Base-by-base conservation (phyloP, 2,113 vertebrate genomes). In the Callopanchax toddi region DNA sequence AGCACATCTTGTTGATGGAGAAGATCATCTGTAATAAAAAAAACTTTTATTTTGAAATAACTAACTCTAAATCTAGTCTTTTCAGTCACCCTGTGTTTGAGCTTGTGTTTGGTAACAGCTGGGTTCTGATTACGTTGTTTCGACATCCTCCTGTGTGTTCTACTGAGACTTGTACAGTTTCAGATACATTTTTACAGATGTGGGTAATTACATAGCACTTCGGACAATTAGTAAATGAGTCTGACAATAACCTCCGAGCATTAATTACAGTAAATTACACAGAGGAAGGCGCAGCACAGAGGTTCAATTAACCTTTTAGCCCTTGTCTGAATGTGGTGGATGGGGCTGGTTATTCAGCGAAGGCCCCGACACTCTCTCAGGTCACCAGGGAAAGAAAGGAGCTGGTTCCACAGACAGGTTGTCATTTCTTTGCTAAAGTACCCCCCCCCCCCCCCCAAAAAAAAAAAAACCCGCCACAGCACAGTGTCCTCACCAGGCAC, bases 191-290 rank as follows among this genome's bases (percentile, higher is more conserved):
- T 88, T 63, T 78, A 66, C 88, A 85, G 84, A 89, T 87, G 87
- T 82, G 86, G 82, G 87, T 90, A 91, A 91, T 90, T 89, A 88
- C 72, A 72, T 69, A 50, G 52, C 34, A 57, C 80, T 82, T 86
- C 74, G 83, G 87, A 87, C 82, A 89, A 86, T 90, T 89, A 90
- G 89, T 83, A 89, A 89, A 89, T 80, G 84, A 86, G 89, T 87
- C 80, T 89, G 84, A 90, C 87, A 79, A 88, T 88, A 90, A 90
- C 90, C 89, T 90, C 69, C 52, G 61, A 71, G 76, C 87, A 88
- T 93, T 93, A 92, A 93, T 91, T 91, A 93, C 92, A 91, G 89
- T 81, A 85, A 89, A 91, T 92, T 92, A 87, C 87, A 87, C 91
- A 81, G 85, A 90, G 90, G 89, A 89, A 84, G 84, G 83, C 82